Evolutionary conservation across 2,888 invertebrate genomes (phyloP), one percentile per base, ranked within the genome.

Genomic region (Podabrus alpinus): DNA sequence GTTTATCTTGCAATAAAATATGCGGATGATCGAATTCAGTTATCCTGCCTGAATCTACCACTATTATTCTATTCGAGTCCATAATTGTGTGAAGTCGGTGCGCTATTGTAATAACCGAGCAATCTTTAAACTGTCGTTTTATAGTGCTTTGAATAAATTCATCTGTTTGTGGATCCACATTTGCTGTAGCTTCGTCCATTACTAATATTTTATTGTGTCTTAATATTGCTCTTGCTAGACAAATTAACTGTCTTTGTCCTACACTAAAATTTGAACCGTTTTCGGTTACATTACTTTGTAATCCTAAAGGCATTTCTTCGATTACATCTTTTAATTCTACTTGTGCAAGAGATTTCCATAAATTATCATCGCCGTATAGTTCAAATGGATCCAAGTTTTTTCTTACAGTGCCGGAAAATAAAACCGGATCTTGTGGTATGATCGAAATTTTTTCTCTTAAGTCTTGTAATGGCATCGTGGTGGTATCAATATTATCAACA

Each of bases 341-440:
- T 70, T 78, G 75, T 78, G 95, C 94, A 19, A 97, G 87, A 0
- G 94, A 94, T 75, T 91, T 89, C 97, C 97, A 97, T 1, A 97
- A 87, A 75, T 93, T 90, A n/a, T 91, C 90, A 82, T 97, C 97
- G 0, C 90, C 89, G 83, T 93, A 94, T 83, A 93, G 92, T 79
- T 94, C 92, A 86, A 97, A 97, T 1, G 97, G 97, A 88, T 97
- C 97, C 74, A 97, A 89, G 88, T 97, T 97, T 83, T 93, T 93
- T 1, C 97, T 89, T 89, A 97, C 90, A 3, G 95, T 93, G 60
- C 96, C 97, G 0, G 95, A 94, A 88, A 97, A 95, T 68, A 96
- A 87, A 69, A 95, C 94, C 0, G 96, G 95, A 83, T 95, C 95
- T 86, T 96, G 95, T 0, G 95, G 95, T 69, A 96, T 95, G 82